Conservation (phyloP, 2,797 vertebrate genomes). For the Naso thynnoides region DNA sequence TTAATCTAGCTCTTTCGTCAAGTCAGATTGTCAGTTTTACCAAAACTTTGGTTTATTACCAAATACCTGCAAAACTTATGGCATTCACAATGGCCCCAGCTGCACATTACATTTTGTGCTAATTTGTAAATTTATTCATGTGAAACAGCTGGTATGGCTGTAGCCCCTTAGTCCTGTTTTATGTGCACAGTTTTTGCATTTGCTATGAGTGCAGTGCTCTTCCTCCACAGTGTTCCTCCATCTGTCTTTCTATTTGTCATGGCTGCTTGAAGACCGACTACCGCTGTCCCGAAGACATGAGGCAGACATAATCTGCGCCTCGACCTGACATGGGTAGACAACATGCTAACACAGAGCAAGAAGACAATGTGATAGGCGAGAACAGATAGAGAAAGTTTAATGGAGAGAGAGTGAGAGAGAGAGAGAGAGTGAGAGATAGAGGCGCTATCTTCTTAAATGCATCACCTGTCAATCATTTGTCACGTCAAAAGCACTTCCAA, state of each 20-base stretch:
- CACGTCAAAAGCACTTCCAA: conserved; percentile 44
- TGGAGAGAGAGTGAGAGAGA: conserved; percentile 26
- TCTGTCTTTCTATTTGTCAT: conserved; percentile 31
- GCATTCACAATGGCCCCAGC: background rate
- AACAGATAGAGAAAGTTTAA: conserved; percentile 26
- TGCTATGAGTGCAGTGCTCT: background rate
- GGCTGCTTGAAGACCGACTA: conserved; percentile 32
- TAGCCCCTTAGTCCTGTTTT: background rate
- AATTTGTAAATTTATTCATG: background rate
- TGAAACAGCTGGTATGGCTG: background rate
- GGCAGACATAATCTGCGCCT: conserved; percentile 53
- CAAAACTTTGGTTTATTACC: background rate
- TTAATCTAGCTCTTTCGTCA: background rate
- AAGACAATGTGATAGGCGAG: conserved; percentile 22
- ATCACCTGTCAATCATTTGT: conserved; percentile 67
- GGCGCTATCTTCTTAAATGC: conserved; percentile 27
- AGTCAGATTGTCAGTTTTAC: background rate
- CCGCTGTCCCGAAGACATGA: conserved; percentile 47
- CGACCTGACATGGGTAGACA: conserved; percentile 63
- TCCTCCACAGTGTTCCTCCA: background rate
- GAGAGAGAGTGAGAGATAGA: conserved; percentile 19
- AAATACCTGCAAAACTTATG: background rate
- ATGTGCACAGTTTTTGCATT: background rate
- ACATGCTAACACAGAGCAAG: conserved; percentile 43
- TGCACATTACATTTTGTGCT: background rate